Base-by-base conservation (phyloP, 2,113 vertebrate species). In the Camelus bactrianus region DNA sequence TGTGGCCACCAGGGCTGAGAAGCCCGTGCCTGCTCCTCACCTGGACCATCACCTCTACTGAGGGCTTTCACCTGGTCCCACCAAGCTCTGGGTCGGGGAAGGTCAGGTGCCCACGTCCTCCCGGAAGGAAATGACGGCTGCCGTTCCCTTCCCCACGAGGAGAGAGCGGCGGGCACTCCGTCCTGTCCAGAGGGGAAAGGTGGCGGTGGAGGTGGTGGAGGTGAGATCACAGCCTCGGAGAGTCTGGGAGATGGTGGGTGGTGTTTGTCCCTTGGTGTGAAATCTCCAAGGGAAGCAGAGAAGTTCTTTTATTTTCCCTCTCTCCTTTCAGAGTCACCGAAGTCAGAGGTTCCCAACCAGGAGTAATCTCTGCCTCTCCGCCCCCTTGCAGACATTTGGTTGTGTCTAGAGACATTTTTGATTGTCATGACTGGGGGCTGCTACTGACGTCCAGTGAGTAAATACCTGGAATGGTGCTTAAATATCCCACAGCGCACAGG, bases 1-100 rank as follows among this genome's bases (percentile, higher is more conserved):
- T 54, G 1, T 0, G 0, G 86, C 50, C 64, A 35, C 30, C 6
- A 70, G 14, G n/a, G n/a, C 8, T 65, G 48, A 42, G 56, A 46
- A 46, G 26, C 5, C 17, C 1, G 2, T 10, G 19, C 54, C n/a
- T 67, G 38, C n/a, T 69, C 9, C 64, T 62, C 79, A 30, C 32
- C 72, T 69, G n/a, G 56, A 5, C 22, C 19, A 19, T 52, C 52
- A 46, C 62, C n/a, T 93, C 8, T 8, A 22, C 35, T 30, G 69
- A 73, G 46, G 8, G 14, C 8, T 88, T 32, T 54, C 15, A 42
- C 82, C 20, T 14, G 28, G n/a, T 48, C 32, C 26, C 20, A 20
- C 32, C 52, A 67, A 32, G 1, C 11, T 75, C 42, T 14, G 0
- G 62, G 22, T 19, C 4, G 10, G 11, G 22, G 7, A 12, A 69